Evolutionary conservation across 2,888 invertebrate genomes (phyloP).

Genomic region (Eumacrocentrus americanus): DNA sequence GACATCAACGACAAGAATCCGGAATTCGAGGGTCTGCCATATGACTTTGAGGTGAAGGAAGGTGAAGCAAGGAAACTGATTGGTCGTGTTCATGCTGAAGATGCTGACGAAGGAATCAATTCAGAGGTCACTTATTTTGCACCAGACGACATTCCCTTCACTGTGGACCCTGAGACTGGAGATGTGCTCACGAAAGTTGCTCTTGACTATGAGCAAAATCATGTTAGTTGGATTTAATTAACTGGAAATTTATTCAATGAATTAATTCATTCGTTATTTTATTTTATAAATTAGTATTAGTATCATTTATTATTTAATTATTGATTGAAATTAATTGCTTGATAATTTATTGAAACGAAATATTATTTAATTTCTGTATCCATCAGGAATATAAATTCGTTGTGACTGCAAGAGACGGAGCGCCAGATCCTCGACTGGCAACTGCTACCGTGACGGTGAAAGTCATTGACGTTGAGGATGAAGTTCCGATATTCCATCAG

Average conservation of each 20-base stretch:
- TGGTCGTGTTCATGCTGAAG: conserved; percentile 83
- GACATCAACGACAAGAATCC: conserved; percentile 94
- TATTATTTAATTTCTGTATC: no score
- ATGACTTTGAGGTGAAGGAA: conserved; percentile 82
- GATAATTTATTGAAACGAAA: conserved; percentile 9
- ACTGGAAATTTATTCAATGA: background rate
- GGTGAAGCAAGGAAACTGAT: conserved; percentile 66
- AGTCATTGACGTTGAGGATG: conserved; percentile 83
- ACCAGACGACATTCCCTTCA: conserved; percentile 79
- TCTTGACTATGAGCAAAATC: conserved; percentile 82
- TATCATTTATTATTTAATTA: no score
- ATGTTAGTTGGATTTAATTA: conserved; percentile 63
- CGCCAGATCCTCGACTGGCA: conserved; percentile 81
- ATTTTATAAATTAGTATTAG: background rate
- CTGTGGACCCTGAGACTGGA: conserved; percentile 79
- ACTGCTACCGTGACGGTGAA: conserved; percentile 85
- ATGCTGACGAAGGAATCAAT: conserved; percentile 85
- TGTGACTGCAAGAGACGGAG: conserved; percentile 88
- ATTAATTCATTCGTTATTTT: conserved; percentile 1
- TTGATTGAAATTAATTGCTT: no score
- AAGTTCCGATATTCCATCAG: conserved; percentile 78
- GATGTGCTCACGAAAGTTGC: conserved; percentile 76
- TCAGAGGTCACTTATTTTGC: conserved; percentile 81
- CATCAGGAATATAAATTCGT: conserved; percentile 82
- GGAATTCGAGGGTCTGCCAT: conserved; percentile 81